Evolutionary conservation across 64 coral and sea anemone genomes (phyloP).

Genomic region (Porites australiensis): DNA sequence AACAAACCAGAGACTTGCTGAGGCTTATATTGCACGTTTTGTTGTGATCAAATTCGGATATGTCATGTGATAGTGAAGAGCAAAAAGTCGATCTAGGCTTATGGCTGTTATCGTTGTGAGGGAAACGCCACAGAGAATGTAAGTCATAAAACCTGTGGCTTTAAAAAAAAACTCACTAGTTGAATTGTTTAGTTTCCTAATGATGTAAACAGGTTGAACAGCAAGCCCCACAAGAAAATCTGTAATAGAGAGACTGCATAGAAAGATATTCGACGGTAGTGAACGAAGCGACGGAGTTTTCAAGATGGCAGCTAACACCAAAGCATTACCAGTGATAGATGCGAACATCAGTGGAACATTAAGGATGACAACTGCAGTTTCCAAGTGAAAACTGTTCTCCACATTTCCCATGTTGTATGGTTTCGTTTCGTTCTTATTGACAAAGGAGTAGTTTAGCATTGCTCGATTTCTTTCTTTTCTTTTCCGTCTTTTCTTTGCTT

Average conservation of each 20-base stretch:
- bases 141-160: background rate
- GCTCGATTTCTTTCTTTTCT: no score
- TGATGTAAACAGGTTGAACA: constrained; percentile 7
- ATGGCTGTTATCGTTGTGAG: background rate
- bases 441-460: no score
- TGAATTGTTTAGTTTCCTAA: background rate
- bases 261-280: background rate
- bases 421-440: no score
- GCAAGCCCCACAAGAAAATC: constrained; percentile 19
- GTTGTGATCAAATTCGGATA: background rate
- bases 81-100: background rate
- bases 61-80: background rate
- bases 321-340: constrained; percentile 3
- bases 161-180: no score
- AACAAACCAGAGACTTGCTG: background rate
- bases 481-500: no score
- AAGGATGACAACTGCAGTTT: background rate
- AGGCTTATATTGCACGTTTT: background rate
- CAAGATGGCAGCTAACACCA: constrained; percentile 10
- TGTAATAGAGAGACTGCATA: background rate
- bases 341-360: background rate
- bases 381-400: background rate
- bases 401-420: no score
- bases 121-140: background rate
- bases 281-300: background rate